Conservation (phyloP, 2,113 vertebrate species). For the Phocoena phocoena region DNA sequence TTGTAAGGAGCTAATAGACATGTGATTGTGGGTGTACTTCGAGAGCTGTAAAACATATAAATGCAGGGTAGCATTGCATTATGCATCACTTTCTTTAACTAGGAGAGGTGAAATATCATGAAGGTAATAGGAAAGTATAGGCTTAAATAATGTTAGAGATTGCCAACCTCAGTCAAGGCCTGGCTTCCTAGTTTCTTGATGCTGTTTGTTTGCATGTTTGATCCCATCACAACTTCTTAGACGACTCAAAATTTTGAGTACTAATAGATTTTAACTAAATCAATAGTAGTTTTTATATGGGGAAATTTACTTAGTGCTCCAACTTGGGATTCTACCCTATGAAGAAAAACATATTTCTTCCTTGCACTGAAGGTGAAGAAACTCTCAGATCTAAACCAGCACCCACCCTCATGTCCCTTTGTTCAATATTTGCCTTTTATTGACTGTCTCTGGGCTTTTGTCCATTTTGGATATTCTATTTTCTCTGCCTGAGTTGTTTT, state of each 20-base stretch:
- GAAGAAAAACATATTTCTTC: not conserved
- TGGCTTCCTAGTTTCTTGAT: constrained; percentile 6
- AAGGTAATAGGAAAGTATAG: not conserved
- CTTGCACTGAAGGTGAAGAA: not conserved
- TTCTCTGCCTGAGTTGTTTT: not conserved
- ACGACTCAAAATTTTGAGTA: not conserved
- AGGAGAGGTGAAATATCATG: not conserved
- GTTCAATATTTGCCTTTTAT: not conserved
- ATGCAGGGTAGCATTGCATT: not conserved
- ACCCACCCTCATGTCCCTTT: not conserved
- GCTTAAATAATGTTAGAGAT: constrained; percentile 10
- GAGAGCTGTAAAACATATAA: not conserved
- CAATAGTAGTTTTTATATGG: not conserved
- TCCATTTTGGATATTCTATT: not conserved
- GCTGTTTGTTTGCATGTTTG: not conserved
- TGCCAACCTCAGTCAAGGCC: not conserved
- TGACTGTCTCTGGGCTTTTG: not conserved
- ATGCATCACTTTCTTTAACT: not conserved
- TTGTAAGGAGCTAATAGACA: not conserved
- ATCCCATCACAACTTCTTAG: not conserved
- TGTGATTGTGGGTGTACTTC: not conserved
- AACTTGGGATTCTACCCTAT: not conserved
- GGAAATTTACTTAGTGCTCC: not conserved
- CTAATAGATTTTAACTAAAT: not conserved
- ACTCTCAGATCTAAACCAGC: not conserved